These are phyloP conservation scores for Drosophila nigromelanica DNA, from an alignment of 1,140 invertebrate genomes.

Conservation along the genomic window DNA sequence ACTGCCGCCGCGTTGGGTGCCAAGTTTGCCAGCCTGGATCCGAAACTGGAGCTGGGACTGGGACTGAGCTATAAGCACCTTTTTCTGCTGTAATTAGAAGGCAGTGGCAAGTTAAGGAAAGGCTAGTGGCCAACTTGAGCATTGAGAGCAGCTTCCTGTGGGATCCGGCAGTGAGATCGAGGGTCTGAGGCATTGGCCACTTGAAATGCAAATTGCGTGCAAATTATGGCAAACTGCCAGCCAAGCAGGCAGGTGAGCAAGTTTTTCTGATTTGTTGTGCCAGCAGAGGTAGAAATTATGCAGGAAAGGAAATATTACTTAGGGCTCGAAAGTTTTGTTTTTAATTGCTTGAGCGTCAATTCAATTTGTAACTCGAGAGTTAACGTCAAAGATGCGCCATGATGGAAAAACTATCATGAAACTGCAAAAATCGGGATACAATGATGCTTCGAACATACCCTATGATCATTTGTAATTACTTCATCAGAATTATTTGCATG, in stretches of 20 bases:
- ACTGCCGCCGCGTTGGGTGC: slow-evolving; percentile 49
- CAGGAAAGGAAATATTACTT: slow-evolving; percentile 62
- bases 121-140: slow-evolving; percentile 49
- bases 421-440: background rate
- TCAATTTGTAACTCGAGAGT: slow-evolving; percentile 51
- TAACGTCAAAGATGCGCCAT: background rate
- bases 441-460: background rate
- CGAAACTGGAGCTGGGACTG: slow-evolving; percentile 6
- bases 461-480: too few relatives aligned
- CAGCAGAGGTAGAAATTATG: slow-evolving; percentile 35
- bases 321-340: slow-evolving; percentile 58
- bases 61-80: slow-evolving; percentile 51
- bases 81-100: slow-evolving; percentile 75
- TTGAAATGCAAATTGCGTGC: slow-evolving; percentile 82
- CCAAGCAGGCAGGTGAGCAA: slow-evolving; percentile 60
- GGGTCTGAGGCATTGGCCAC: slow-evolving; percentile 57
- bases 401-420: background rate
- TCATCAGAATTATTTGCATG: background rate
- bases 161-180: background rate
- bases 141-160: slow-evolving; percentile 23
- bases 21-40: slow-evolving; percentile 32
- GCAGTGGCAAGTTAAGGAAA: slow-evolving; percentile 31
- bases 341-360: slow-evolving; percentile 67
- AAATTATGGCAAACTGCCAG: slow-evolving; percentile 79
- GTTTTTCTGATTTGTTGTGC: slow-evolving; percentile 45